These are phyloP conservation scores for Drosophila littoralis DNA, from an alignment of 1,140 invertebrate genomes.

Conservation along the genomic window DNA sequence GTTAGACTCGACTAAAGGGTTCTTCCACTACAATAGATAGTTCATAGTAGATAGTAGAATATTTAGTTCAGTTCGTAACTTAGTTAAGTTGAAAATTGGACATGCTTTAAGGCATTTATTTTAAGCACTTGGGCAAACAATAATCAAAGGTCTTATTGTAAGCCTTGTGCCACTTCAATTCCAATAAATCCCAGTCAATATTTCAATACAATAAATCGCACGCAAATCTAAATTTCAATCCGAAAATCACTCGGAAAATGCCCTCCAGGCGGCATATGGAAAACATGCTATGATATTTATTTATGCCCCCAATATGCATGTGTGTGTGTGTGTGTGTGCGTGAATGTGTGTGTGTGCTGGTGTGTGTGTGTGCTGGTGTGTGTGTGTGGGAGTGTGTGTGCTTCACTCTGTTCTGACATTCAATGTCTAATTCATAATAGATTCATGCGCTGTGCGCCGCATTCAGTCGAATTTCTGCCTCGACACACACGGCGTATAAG, in stretches of 20 bases:
- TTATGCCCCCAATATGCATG: constrained; percentile 50
- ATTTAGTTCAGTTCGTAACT: too few species aligned
- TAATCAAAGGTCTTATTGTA: constrained; percentile 5
- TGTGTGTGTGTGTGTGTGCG: constrained; percentile 9
- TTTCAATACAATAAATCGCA: constrained; percentile 27
- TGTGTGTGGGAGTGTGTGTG: constrained; percentile 24
- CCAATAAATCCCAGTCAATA: constrained; percentile 22
- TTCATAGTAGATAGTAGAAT: too few species aligned
- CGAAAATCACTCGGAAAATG: constrained; percentile 67
- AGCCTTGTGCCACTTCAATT: constrained; percentile 28
- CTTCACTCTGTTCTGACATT: constrained; percentile 55
- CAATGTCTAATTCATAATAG: constrained; percentile 81
- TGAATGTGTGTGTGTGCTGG: constrained; percentile 5
- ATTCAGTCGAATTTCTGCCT: constrained; percentile 20
- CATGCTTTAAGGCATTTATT: background rate
- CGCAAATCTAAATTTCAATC: constrained; percentile 53
- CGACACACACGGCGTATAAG: constrained; percentile 73
- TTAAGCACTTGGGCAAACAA: background rate
- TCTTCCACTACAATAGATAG: too few species aligned
- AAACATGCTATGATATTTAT: constrained; percentile 69
- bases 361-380: constrained; percentile 3
- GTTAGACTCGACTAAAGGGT: too few species aligned
- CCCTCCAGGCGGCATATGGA: constrained; percentile 67
- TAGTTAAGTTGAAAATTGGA: too few species aligned
- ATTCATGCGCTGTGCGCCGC: constrained; percentile 61